phyloP scores from a whole-genome alignment of 1,140 invertebrate genomes.

The Dryas iulia region DNA sequence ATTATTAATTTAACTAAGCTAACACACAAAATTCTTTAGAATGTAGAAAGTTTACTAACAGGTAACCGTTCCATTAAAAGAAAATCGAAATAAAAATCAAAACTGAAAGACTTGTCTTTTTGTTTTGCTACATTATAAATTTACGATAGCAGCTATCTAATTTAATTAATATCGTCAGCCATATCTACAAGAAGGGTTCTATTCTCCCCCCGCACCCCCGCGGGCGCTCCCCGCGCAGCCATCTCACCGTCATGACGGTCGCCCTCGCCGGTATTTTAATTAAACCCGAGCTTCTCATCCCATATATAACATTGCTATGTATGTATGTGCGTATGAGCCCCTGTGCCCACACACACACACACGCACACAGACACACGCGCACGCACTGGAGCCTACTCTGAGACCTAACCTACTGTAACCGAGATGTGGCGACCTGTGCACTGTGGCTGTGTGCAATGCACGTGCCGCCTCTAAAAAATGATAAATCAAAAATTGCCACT shows the following conservation, averaged over 20 bases:
- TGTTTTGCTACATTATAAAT: not conserved
- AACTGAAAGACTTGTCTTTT: not conserved
- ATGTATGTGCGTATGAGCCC: slow-evolving; percentile 5
- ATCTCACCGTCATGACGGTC: not conserved
- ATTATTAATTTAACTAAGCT: no score
- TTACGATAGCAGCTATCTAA: slow-evolving; percentile 27
- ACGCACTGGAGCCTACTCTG: not conserved
- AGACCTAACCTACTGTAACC: slow-evolving; percentile 8
- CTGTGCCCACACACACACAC: slow-evolving; percentile 6
- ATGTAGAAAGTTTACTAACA: no score
- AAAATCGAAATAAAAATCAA: not conserved
- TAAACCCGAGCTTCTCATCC: slow-evolving; percentile 38
- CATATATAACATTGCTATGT: slow-evolving; percentile 26
- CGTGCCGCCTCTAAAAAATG: slow-evolving; percentile 1
- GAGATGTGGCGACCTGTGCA: slow-evolving; percentile 9
- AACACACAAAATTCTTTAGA: no score
- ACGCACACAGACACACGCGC: slow-evolving; percentile 4
- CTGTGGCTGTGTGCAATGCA: not conserved
- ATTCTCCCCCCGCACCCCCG: not conserved
- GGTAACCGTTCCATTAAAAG: not conserved
- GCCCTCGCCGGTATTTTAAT: slow-evolving; percentile 48
- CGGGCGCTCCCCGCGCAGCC: not conserved
- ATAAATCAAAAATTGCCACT: not conserved
- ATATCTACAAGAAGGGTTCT: slow-evolving; percentile 11
- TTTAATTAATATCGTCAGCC: slow-evolving; percentile 34